Conservation (phyloP, 2,888 invertebrate species). For the Eueremaeus valkanovi region DNA sequence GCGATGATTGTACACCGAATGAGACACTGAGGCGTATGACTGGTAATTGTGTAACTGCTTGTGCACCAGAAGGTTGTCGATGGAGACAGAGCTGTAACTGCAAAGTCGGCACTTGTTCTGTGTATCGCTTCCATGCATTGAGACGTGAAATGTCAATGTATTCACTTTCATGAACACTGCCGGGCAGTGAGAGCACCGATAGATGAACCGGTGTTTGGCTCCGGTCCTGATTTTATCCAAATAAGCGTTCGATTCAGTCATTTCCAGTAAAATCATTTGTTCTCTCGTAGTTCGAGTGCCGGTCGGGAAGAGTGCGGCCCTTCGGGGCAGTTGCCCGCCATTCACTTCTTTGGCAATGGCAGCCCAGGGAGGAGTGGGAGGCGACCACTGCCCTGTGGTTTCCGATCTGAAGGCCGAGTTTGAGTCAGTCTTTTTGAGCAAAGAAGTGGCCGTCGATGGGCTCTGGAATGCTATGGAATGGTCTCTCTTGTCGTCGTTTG, state of each 20-base stretch:
- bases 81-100: slow-evolving; percentile 65
- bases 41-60: slow-evolving; percentile 54
- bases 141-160: slow-evolving; percentile 66
- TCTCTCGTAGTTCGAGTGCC: not conserved
- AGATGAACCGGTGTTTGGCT: slow-evolving; percentile 45
- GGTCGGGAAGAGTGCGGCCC: not conserved
- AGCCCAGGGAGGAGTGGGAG: not conserved
- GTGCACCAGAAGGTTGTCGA: slow-evolving; percentile 65
- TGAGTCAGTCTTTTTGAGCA: slow-evolving; percentile 8
- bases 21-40: slow-evolving; percentile 34
- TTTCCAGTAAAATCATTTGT: slow-evolving; percentile 26
- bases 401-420: too few species aligned
- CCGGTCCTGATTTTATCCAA: slow-evolving; percentile 42
- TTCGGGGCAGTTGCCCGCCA: not conserved
- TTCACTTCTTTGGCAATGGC: not conserved
- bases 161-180: slow-evolving; percentile 69
- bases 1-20: slow-evolving; percentile 44
- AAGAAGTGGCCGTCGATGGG: not conserved
- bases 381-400: too few species aligned
- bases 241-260: slow-evolving; percentile 42
- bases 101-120: slow-evolving; percentile 67
- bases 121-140: slow-evolving; percentile 63
- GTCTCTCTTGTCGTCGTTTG: not conserved
- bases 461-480: not conserved
- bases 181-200: slow-evolving; percentile 60